Percentiles rank a stretch among this genome's conserved stretches.
phyloP scores from a whole-genome alignment of 2,113 vertebrate species.

The Pygoscelis antarcticus region DNA sequence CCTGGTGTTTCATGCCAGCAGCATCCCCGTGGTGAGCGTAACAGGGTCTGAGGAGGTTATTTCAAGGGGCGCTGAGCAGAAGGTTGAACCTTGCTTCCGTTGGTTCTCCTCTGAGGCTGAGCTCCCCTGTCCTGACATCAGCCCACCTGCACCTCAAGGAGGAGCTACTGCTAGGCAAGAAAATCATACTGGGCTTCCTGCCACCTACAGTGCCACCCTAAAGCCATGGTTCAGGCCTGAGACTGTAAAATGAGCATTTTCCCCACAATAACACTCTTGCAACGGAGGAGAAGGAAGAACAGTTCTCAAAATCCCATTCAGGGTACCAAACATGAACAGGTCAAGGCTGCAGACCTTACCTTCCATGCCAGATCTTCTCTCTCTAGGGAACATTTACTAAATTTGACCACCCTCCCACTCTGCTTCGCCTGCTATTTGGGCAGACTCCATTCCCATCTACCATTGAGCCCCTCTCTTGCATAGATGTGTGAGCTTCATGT shows the following conservation, averaged over 20 bases:
- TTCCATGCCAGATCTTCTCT: background rate
- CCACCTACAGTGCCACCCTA: background rate
- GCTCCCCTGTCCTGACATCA: accelerated
- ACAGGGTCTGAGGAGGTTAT: background rate
- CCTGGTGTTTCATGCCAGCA: background rate
- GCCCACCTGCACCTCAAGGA: background rate
- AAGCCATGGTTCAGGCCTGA: background rate
- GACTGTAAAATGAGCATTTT: background rate
- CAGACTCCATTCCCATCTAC: background rate
- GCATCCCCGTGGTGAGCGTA: accelerated
- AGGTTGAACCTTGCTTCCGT: background rate
- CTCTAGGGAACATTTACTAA: background rate
- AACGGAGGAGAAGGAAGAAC: background rate
- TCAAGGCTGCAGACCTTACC: background rate
- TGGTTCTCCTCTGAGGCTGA: accelerated
- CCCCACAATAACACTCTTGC: background rate
- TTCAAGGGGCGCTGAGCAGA: background rate
- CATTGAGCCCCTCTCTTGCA: background rate
- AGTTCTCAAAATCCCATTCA: background rate
- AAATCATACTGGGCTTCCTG: background rate
- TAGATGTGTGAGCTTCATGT: background rate
- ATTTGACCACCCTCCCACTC: background rate
- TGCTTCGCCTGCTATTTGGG: background rate
- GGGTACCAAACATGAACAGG: background rate
- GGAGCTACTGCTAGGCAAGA: background rate